Percentiles rank a stretch among this genome's conserved stretches.
phyloP scores from a whole-genome alignment of 2,113 vertebrate species.

The Axis porcinus region DNA sequence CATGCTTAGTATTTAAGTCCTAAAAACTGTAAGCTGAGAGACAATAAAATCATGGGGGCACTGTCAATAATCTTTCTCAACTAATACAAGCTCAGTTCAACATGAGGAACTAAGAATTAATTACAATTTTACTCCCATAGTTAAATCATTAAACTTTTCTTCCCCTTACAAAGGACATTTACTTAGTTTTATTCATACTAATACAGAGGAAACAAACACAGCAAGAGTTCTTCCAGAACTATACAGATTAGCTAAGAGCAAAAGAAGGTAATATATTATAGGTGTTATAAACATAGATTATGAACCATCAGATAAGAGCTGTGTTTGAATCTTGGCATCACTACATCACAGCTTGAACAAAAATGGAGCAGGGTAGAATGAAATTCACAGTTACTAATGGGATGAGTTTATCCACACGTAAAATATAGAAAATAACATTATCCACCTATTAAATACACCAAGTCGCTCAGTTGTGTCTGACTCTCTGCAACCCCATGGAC shows the following conservation, averaged over 20 bases:
- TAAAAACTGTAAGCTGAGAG: conserved; percentile 11
- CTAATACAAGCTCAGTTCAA: conserved; percentile 14
- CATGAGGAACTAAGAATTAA: conserved; percentile 8
- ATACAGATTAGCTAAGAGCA: background rate
- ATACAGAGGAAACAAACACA: background rate
- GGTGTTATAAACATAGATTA: background rate
- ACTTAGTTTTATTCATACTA: conserved; percentile 2
- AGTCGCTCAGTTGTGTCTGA: background rate
- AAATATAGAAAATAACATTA: background rate
- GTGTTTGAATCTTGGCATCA: background rate
- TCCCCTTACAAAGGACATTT: conserved; percentile 13
- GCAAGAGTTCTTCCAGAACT: background rate
- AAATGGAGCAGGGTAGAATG: background rate
- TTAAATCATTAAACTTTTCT: conserved; percentile 2
- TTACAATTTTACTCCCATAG: background rate
- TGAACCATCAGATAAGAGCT: background rate
- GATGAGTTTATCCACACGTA: background rate
- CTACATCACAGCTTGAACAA: background rate
- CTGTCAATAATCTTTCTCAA: conserved; percentile 3
- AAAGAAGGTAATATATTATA: background rate
- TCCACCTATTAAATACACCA: background rate
- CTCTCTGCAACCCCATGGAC: background rate
- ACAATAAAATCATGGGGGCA: background rate
- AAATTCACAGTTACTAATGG: background rate
- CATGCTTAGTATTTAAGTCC: background rate